A percentile compares a stretch with the other conserved stretches of the same genome.
Evolutionary conservation across 2,113 vertebrate genomes (phyloP).

Genomic region (Elgaria multicarinata): DNA sequence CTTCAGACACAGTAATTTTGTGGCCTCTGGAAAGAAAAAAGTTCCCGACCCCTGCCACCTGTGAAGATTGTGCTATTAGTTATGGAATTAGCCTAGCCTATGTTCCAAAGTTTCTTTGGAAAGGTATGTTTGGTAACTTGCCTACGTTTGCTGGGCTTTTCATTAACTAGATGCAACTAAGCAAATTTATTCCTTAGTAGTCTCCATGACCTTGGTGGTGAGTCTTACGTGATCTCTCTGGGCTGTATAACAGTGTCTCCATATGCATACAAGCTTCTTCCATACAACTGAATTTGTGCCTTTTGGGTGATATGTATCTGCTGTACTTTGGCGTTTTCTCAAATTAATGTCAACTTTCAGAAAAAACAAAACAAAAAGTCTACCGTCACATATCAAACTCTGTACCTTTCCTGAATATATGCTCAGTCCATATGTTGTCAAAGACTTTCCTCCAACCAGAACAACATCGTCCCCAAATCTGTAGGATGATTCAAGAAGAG

Average conservation of each 20-base stretch:
- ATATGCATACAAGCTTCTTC: neutral
- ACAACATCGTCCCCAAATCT: slow-evolving; percentile 95
- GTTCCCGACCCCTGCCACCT: neutral
- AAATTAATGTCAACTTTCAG: neutral
- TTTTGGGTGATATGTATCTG: neutral
- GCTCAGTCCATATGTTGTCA: slow-evolving; percentile 94
- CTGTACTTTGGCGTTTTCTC: neutral
- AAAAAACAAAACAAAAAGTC: neutral
- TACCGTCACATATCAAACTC: neutral
- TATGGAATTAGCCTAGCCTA: neutral
- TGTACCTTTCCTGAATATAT: slow-evolving; percentile 93
- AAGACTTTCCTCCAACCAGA: slow-evolving; percentile 94
- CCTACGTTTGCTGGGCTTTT: neutral
- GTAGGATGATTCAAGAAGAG: slow-evolving; percentile 95
- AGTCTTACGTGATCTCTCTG: too few relatives aligned
- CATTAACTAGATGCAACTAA: neutral
- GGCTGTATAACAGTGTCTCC: too few relatives aligned
- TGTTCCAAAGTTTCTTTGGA: neutral
- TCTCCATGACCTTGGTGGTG: neutral
- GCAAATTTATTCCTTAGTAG: neutral
- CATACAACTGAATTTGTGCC: neutral
- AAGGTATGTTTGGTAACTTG: neutral
- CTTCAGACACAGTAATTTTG: too few relatives aligned
- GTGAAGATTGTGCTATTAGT: neutral
- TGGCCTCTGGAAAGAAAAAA: too few relatives aligned